A percentile compares a stretch with the other conserved stretches of the same genome.
Conservation (phyloP, 2,888 invertebrate species). For the Agelastica alni region DNA sequence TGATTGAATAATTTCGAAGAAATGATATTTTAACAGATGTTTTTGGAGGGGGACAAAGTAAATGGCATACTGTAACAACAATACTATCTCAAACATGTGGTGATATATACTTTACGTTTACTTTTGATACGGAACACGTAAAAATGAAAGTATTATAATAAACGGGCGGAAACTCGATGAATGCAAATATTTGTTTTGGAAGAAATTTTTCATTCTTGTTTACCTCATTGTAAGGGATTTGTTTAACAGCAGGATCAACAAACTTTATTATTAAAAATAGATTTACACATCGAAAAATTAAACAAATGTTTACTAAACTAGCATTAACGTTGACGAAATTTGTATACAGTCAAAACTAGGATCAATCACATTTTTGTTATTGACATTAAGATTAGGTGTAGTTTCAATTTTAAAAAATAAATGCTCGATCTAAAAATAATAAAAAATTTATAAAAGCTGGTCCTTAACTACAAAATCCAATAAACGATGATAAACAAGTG, state of each 20-base stretch:
- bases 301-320: too few relatives aligned
- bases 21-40: slow-evolving; percentile 17
- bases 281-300: background rate
- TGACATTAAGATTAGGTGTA: too few relatives aligned
- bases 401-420: too few relatives aligned
- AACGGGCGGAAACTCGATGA: slow-evolving; percentile 18
- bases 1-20: background rate
- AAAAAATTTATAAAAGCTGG: too few relatives aligned
- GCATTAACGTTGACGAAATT: too few relatives aligned
- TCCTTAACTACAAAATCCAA: too few relatives aligned
- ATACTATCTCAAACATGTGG: slow-evolving; percentile 21
- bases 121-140: slow-evolving; percentile 18
- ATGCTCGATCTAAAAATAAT: too few relatives aligned
- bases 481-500: too few relatives aligned
- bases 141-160: slow-evolving; percentile 14
- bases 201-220: slow-evolving; percentile 21
- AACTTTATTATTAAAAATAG: slow-evolving; percentile 11
- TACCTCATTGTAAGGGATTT: slow-evolving; percentile 18
- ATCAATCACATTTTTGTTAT: too few relatives aligned
- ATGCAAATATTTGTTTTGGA: slow-evolving; percentile 18
- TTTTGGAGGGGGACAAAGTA: slow-evolving; percentile 4
- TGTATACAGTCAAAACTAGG: too few relatives aligned
- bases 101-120: slow-evolving; percentile 23
- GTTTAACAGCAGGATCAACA: slow-evolving; percentile 24
- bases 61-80: slow-evolving; percentile 18